phyloP scores from a whole-genome alignment of 2,113 vertebrate genomes.

The Cynoglossus semilaevis region DNA sequence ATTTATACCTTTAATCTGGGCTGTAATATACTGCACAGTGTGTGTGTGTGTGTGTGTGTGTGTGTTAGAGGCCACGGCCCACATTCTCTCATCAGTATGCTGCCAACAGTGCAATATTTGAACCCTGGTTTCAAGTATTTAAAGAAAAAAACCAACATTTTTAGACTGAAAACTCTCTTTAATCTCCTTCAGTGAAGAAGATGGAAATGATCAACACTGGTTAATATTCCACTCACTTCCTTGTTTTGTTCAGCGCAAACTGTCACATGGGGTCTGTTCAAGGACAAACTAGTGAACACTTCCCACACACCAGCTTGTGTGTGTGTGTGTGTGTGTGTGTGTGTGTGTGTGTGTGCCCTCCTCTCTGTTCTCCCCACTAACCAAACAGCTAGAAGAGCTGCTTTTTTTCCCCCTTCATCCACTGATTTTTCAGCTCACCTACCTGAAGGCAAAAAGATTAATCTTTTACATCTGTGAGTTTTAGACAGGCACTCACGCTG shows the following conservation, averaged over 20 bases:
- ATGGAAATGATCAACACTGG: slow-evolving; percentile 36
- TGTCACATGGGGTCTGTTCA: slow-evolving; percentile 63
- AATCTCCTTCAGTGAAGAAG: slow-evolving; percentile 7
- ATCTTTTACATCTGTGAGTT: slow-evolving; percentile 83
- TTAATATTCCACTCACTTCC: slow-evolving; percentile 44
- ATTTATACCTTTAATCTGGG: slow-evolving; percentile 61
- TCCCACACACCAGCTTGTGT: slow-evolving; percentile 45
- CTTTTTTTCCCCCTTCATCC: slow-evolving; percentile 35
- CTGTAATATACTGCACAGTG: slow-evolving; percentile 41
- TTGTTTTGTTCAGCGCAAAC: slow-evolving; percentile 27
- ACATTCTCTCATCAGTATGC: slow-evolving; percentile 3
- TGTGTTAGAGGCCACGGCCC: slow-evolving; percentile 31
- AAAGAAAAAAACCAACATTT: slow-evolving; percentile 30
- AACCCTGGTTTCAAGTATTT: slow-evolving; percentile 15
- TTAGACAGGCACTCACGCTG: slow-evolving; percentile 82
- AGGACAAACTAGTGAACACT: slow-evolving; percentile 69
- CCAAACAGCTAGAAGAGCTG: slow-evolving; percentile 70
- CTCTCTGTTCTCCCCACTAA: slow-evolving; percentile 61
- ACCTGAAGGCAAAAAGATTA: slow-evolving; percentile 82
- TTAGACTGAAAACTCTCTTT: slow-evolving; percentile 17
- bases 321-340: not conserved
- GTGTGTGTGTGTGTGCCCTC: slow-evolving; percentile 45
- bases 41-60: too few relatives aligned
- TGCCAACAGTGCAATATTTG: slow-evolving; percentile 18
- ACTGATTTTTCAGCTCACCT: slow-evolving; percentile 79